Evolutionary conservation across 2,888 invertebrate genomes (phyloP), one percentile per base, ranked within the genome.

Genomic region (Coecobrya sp.): DNA sequence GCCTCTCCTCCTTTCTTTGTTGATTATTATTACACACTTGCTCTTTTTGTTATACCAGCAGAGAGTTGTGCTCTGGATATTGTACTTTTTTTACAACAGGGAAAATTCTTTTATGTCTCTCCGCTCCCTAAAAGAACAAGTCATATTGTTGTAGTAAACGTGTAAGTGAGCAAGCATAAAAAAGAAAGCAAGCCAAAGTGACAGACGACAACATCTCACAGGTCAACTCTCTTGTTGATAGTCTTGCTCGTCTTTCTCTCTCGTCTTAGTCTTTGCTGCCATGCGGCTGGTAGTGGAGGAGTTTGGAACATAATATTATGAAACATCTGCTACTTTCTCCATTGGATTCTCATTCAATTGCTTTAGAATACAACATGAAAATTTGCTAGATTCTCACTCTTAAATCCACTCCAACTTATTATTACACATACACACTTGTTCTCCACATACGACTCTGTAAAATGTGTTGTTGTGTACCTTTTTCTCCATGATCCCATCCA

Each of bases 201-300:
- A 59, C 82, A 19, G 36, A 62, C 82, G 82, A 82, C 82, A 62
- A 62, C 62, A 82, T 30, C 82, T 42, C 82, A n/a, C n/a, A 42
- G 82, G 82, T 82, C 82, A 82, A 59, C 8, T 82, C 82, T 82
- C 82, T 82, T 82, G 82, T 79, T 79, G 79, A 79, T 79, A 52
- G 19, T 27, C 16, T 27, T 52, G 3, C 49, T 22, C 49, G 7
- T n/a, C 19, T 22, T n/a, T 59, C 2, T 19, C 7, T 27, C 16
- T 79, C 25, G 5, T 11, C 76, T 59, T 81, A 30, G 30, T n/a
- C 59, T 59, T 81, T 81, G 27, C 13, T 4, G 27, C 10, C 10
- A 27, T 65, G 25, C 8, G 45, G 2, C 76, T 22, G 76, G 10
- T 49, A 49, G 25, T 49, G 45, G 22, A 22, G 76, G 49, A 11